Base-by-base conservation (phyloP, 1,140 invertebrate species). In the Eulimnadia texana region DNA sequence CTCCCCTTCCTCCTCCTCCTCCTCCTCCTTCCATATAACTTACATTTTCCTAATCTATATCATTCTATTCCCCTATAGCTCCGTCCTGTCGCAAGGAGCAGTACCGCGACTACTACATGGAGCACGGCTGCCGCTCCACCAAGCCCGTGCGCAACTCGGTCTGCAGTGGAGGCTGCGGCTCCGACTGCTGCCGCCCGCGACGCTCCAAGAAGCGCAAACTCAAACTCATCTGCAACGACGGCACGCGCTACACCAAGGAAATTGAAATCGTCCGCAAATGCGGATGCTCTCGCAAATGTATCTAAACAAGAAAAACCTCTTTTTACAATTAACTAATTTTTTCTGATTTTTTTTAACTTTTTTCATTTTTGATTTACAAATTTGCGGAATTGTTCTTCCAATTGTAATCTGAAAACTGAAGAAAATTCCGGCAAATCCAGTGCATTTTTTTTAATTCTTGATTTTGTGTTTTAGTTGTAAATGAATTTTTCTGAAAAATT, bases 191-290 rank as follows among this genome's bases (percentile, higher is more conserved):
- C 72, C 82, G 84, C 60, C 85, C 90, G 22, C 83, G 89, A 68
- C 88, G 90, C 72, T 92, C 88, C 65, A 90, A 94, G 76, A 83
- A 88, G 70, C 83, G 93, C 72, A 91, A 91, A 80, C 90, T 96
- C 10, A 86, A 91, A 64, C 80, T 97, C 62, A 85, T 93, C 68
- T 98, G 94, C 77, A 82, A 83, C 66, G 86, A 97, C 73, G 92
- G 93, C 55, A 88, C 84, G 61, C 85, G 88, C 55, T 95, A 92
- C 79, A 90, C 90, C 70, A 93, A 93, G 80, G 88, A 95, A 71
- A 84, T 98, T 68, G 90, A 96, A 70, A 88, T 98, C 69, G 89
- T 98, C 70, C 84, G 93, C 69, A 96, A 95, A 74, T 98, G 80
- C 70, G 73, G 73, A 62, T 79, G 77, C 62, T 68, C 67, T 49